Evolutionary conservation across 2,888 invertebrate species (phyloP), one percentile per base, ranked within the genome.

Genomic region (Criorhina ranunculi): DNA sequence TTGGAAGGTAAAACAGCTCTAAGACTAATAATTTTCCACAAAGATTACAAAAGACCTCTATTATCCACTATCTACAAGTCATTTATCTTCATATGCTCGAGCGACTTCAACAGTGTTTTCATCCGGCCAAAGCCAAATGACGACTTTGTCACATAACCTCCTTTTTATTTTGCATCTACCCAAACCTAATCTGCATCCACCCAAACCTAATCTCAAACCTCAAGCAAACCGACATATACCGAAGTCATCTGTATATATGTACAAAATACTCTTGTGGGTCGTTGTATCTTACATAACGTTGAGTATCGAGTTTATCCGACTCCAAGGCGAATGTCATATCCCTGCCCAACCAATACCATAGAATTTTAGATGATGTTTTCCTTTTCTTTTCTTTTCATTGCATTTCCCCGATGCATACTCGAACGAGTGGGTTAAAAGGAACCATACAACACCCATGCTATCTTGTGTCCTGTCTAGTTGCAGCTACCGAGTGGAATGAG

Each of bases 221-320:
- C 37, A 55, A 9, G 8, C 55, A 17, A 37, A 59, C 19, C 15
- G 35, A 59, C 24, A 24, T 9, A 37, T n/a, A n/a, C 51, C 29
- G 24, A 15, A 15, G 15, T 12, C 15, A 1, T 15, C 5, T 12
- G 9, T 15, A 44, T 19, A 46, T 2, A 24, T 24, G 24, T 24
- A 24, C 24, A 24, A 44, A 12, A 24, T n/a, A 19, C 64, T 49
- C 49, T 19, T 24, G 33, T 35, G 24, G n/a, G 24, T 66, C 49
- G 37, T 33, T 44, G 33, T n/a, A 49, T 46, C 60, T 11, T 62
- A 15, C 24, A 49, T 49, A 64, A 49, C 49, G 49, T 49, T 64
- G 64, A 46, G 19, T 49, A 66, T 49, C 64, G 31, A 67, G 42
- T 67, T 67, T 53, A 67, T 53, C 17, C 35, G 33, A 64, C 15